Evolutionary conservation across 2,888 invertebrate genomes (phyloP).

Genomic region (Patella caerulea): DNA sequence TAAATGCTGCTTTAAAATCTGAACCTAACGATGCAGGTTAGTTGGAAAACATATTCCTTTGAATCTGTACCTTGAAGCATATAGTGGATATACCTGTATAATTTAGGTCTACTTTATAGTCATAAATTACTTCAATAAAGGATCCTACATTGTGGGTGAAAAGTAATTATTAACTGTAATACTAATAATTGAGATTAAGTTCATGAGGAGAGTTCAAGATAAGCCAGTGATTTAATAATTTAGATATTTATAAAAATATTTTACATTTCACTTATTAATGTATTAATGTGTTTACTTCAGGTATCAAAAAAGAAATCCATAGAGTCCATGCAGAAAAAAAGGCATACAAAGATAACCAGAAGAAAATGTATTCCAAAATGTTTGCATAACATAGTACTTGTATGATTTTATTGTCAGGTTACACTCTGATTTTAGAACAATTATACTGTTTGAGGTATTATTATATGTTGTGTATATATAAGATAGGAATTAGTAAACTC

Average conservation of each 20-base stretch:
- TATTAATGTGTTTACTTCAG: conserved; percentile 20
- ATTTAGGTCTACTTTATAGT: neutral
- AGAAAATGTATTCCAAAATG: conserved; percentile 34
- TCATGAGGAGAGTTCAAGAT: too few species aligned
- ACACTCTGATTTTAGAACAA: too few species aligned
- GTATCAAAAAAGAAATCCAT: conserved; percentile 31
- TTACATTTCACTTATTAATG: neutral
- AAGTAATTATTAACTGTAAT: too few species aligned
- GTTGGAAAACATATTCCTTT: neutral
- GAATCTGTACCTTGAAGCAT: neutral
- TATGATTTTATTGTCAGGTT: too few species aligned
- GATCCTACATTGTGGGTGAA: too few species aligned
- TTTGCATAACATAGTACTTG: neutral
- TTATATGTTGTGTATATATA: too few species aligned
- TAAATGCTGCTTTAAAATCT: conserved; percentile 41
- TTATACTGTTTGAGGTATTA: too few species aligned
- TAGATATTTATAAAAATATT: too few species aligned
- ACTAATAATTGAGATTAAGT: too few species aligned
- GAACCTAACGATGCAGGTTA: conserved; percentile 54
- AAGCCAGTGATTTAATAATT: too few species aligned
- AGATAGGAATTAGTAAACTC: too few species aligned
- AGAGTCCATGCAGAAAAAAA: conserved; percentile 24
- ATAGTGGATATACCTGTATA: neutral
- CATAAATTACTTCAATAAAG: too few species aligned
- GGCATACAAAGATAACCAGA: conserved; percentile 28